Evolutionary conservation across 37 sponge, comb jelly and placozoan species (phyloP).

Genomic region (Diacarnus erythraeanus): DNA sequence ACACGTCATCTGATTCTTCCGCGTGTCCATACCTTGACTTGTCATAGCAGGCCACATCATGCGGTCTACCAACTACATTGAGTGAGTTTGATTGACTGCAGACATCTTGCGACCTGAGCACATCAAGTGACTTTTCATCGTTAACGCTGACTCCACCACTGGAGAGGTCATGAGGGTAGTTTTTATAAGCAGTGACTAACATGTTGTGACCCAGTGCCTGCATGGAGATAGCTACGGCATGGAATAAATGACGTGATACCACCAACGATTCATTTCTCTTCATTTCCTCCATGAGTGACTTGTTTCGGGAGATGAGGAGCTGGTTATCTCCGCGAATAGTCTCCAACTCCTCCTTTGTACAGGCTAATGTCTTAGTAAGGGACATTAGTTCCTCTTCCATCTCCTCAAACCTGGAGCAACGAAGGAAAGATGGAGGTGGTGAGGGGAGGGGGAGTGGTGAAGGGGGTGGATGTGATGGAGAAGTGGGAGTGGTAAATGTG

Average conservation of each 20-base stretch:
- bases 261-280: constrained; percentile 4
- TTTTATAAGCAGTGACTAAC: not conserved
- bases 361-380: not conserved
- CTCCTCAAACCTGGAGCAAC: not conserved
- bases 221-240: not conserved
- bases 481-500: not conserved
- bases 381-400: not conserved
- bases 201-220: not conserved
- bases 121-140: not conserved
- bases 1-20: too few relatives aligned
- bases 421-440: not conserved
- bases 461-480: not conserved
- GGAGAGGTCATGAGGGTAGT: too few relatives aligned
- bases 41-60: too few relatives aligned
- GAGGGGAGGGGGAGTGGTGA: not conserved
- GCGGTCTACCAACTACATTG: too few relatives aligned
- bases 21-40: too few relatives aligned
- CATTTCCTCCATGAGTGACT: constrained; percentile 24
- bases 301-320: constrained; percentile 12
- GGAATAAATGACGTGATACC: constrained; percentile 1
- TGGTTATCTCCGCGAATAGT: constrained; percentile 29
- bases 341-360: not conserved
- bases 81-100: too few relatives aligned
- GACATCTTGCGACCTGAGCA: too few relatives aligned
- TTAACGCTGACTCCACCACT: not conserved